Conservation (phyloP, 2,113 vertebrate genomes). For the Bubo scandiacus region DNA sequence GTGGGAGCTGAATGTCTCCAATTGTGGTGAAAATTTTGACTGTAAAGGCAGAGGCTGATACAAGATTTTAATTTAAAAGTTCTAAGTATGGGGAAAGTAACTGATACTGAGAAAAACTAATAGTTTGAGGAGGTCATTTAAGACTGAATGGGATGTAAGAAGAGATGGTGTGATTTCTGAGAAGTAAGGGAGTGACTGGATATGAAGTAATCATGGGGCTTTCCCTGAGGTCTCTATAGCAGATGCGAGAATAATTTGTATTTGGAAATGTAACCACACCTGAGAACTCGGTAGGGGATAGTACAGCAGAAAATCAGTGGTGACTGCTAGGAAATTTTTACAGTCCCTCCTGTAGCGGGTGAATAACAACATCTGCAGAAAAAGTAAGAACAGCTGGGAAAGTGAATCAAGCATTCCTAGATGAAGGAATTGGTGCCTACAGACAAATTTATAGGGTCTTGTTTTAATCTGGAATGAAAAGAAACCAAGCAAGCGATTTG, state of each 20-base stretch:
- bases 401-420: background rate
- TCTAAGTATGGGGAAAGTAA: background rate
- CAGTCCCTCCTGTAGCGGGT: background rate
- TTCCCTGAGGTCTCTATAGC: background rate
- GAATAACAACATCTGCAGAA: background rate
- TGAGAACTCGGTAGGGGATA: background rate
- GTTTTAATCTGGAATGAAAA: background rate
- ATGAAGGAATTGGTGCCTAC: background rate
- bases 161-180: background rate
- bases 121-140: background rate
- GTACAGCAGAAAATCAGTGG: background rate
- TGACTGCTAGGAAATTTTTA: background rate
- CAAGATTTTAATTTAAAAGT: background rate
- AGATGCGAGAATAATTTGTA: background rate
- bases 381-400: background rate
- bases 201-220: background rate
- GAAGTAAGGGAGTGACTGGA: background rate
- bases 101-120: background rate
- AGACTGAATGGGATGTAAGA: background rate
- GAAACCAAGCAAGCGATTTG: background rate
- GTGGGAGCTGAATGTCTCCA: background rate
- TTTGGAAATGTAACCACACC: background rate
- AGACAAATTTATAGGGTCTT: background rate
- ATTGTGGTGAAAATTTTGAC: background rate
- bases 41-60: background rate